Evolutionary conservation across 2,113 vertebrate species (phyloP).

Genomic region (Leucosticte australis): DNA sequence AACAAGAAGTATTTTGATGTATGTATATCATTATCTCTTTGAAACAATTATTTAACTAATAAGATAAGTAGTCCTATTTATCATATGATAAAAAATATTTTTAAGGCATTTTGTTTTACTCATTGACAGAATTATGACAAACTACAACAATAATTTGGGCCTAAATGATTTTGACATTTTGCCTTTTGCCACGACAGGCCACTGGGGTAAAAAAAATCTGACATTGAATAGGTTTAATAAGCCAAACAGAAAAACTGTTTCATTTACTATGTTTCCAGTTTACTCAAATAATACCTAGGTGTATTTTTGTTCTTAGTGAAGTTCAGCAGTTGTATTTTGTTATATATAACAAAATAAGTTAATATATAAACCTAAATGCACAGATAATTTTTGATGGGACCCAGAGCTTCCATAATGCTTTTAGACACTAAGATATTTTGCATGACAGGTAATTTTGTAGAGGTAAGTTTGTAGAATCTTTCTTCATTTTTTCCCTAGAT

Average conservation of each 20-base stretch:
- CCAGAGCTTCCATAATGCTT: not conserved
- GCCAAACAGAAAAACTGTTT: not conserved
- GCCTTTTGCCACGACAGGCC: not conserved
- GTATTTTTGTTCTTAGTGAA: not conserved
- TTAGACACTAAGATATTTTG: not conserved
- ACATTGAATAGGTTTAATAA: not conserved
- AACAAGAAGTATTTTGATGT: not conserved
- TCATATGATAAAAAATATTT: not conserved
- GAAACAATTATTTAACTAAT: not conserved
- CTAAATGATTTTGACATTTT: not conserved
- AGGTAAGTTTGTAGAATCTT: not conserved
- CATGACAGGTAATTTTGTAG: not conserved
- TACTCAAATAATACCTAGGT: not conserved
- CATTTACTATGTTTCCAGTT: not conserved
- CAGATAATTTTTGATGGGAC: not conserved
- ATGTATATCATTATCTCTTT: not conserved
- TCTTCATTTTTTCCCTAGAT: not conserved
- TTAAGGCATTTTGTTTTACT: not conserved
- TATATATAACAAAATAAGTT: not conserved
- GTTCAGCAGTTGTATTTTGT: not conserved
- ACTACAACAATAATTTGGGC: not conserved
- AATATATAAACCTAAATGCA: not conserved
- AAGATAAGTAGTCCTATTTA: not conserved
- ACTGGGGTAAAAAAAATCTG: not conserved
- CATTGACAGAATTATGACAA: not conserved